These are phyloP conservation scores for Ephialtes manifestator DNA, from an alignment of 2,888 invertebrate genomes.

Conservation along the genomic window DNA sequence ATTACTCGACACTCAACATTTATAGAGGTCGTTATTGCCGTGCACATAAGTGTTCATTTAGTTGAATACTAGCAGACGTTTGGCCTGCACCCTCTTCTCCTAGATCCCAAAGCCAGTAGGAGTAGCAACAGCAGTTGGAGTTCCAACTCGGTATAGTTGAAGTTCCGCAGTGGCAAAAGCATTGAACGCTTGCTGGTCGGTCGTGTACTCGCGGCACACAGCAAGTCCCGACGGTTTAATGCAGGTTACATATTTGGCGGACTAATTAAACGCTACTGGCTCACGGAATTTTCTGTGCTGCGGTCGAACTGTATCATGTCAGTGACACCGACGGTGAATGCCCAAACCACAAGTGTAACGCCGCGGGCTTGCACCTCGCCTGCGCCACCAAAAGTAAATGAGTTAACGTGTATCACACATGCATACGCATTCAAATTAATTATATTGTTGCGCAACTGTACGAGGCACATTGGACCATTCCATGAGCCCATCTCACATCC, in stretches of 20 bases:
- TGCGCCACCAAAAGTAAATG: constrained; percentile 37
- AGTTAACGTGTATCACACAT: constrained; percentile 29
- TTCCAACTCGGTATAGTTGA: constrained; percentile 16
- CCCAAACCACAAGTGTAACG: constrained; percentile 60
- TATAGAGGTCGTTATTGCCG: constrained; percentile 58
- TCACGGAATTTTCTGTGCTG: constrained; percentile 64
- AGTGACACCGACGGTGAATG: constrained; percentile 51
- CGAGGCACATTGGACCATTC: background rate
- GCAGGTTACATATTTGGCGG: constrained; percentile 68
- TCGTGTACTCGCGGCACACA: constrained; percentile 26
- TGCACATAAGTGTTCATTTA: constrained; percentile 62
- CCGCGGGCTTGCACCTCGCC: constrained; percentile 34
- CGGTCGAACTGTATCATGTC: constrained; percentile 67
- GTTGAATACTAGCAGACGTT: constrained; percentile 46
- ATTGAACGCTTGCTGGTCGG: constrained; percentile 17
- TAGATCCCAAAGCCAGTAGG: constrained; percentile 20
- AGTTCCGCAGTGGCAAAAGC: constrained; percentile 50
- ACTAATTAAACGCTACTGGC: constrained; percentile 69
- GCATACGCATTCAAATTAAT: constrained; percentile 25
- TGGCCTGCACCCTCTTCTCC: constrained; percentile 13
- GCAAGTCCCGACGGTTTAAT: constrained; percentile 63
- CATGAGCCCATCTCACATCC: background rate
- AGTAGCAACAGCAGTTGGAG: constrained; percentile 30
- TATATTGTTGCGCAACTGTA: constrained; percentile 19
- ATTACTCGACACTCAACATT: constrained; percentile 59